Base-by-base conservation (phyloP, 2,888 invertebrate genomes). In the Dicyrtomina minuta region DNA sequence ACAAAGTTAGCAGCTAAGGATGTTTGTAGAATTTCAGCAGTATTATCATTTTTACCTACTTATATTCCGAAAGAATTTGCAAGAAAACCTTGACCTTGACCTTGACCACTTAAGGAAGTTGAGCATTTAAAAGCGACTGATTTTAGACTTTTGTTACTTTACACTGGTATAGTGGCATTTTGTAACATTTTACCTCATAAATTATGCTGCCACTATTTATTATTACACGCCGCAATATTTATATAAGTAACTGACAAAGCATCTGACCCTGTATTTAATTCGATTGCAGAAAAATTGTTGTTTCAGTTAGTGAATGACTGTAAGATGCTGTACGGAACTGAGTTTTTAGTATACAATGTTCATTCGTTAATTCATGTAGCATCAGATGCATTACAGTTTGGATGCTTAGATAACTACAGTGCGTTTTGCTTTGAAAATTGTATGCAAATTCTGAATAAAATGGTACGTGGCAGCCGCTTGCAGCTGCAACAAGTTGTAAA, bases 121-220 rank as follows among this genome's bases (percentile, higher is more conserved):
- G 66, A 70, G 2, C 39, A 65, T 10, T 75, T 64, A 60, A 73
- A 75, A 41, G 73, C 70, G 0, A 70, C 72, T 12, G 73, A 73
- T 24, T 67, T 70, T 17, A 22, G 71, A 49, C 44, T 60, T 1
- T 62, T 73, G 33, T 33, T 75, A 20, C 22, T 74, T 12, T 74
- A 74, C 27, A 55, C 49, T 27, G 70, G 68, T 1, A 68, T 66
- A 0, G 27, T 69, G 0, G 69, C 60, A 20, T 43, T 74, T n/a
- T 10, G 41, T 15, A 22, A 17, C 2, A 51, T 71, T 26, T n/a
- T 73, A 13, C 15, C 59, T 2, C 15, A 33, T 33, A 17, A 46
- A 0, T 39, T 60, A 1, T 70, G 65, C 22, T 24, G 60, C 4
- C 44, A 69, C 26, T 73, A 71, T 56, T 33, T 73, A 15, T 39